Conservation (phyloP, 2,797 vertebrate genomes). For the Helostoma temminkii region DNA sequence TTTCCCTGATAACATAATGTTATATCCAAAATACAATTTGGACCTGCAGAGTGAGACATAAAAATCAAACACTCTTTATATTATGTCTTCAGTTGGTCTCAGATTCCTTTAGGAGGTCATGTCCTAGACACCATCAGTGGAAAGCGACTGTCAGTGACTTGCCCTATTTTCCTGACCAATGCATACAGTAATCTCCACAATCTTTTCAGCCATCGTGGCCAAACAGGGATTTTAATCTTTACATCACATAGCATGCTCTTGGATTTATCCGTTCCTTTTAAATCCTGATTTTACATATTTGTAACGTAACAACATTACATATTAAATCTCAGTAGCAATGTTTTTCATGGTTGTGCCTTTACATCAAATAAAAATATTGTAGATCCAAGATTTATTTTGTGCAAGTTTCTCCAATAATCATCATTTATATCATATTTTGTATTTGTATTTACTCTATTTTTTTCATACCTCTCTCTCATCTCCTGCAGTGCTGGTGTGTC, state of each 20-base stretch:
- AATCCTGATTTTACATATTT: background rate
- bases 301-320: background rate
- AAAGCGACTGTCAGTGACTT: conserved; percentile 8
- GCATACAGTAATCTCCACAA: conserved; percentile 47
- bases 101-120: background rate
- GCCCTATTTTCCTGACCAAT: conserved; percentile 49
- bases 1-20: no score
- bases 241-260: conserved; percentile 22
- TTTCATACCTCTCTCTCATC: conserved; percentile 74
- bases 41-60: background rate
- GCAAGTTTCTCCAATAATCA: no score
- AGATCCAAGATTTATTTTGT: no score
- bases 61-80: background rate
- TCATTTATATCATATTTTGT: no score
- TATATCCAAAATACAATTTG: no score
- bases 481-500: conserved; percentile 80
- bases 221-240: conserved; percentile 47
- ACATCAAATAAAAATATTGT: no score
- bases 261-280: conserved; percentile 22
- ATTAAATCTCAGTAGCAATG: background rate
- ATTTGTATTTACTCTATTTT: no score
- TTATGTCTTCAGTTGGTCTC: no score
- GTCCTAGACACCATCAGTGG: background rate
- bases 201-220: conserved; percentile 15
- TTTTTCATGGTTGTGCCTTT: background rate